A percentile compares a stretch with the other conserved stretches of the same genome.
phyloP scores from a whole-genome alignment of 2,113 vertebrate species.

The Notiomystis cincta region DNA sequence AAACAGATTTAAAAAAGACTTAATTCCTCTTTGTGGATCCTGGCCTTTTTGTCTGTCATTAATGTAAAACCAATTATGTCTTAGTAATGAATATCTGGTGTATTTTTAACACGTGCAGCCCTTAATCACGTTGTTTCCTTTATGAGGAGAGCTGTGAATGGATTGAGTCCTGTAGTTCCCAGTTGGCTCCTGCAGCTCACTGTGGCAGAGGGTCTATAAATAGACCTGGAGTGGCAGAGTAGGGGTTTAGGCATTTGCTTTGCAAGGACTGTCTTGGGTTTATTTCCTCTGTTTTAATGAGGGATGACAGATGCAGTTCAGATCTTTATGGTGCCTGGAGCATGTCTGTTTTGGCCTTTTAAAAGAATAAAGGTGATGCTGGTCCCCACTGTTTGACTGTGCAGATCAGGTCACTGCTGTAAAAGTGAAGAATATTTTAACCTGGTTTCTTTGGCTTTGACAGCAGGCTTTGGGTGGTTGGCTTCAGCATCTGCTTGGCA shows the following conservation, averaged over 20 bases:
- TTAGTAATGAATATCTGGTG: slow-evolving; percentile 8
- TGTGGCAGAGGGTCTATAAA: neutral
- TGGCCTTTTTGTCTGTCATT: neutral
- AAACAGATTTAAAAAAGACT: neutral
- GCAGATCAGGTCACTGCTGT: neutral
- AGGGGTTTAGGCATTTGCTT: slow-evolving; percentile 1
- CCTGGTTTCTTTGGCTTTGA: neutral
- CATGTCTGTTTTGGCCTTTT: neutral
- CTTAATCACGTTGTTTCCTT: slow-evolving; percentile 29
- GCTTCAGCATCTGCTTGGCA: neutral
- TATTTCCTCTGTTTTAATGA: slow-evolving; percentile 1
- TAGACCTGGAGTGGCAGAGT: neutral
- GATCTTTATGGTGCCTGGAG: neutral
- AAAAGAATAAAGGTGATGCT: neutral
- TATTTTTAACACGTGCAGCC: neutral
- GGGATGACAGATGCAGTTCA: neutral
- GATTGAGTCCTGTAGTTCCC: neutral
- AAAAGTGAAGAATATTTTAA: neutral
- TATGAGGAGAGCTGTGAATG: slow-evolving; percentile 17
- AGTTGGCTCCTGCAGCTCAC: neutral
- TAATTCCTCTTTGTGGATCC: slow-evolving; percentile 5
- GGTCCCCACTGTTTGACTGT: neutral
- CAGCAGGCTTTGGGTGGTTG: neutral
- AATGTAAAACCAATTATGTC: neutral
- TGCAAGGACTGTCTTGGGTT: neutral